Evolutionary conservation across 2,888 invertebrate species (phyloP).

Genomic region (Melanargia galathea): DNA sequence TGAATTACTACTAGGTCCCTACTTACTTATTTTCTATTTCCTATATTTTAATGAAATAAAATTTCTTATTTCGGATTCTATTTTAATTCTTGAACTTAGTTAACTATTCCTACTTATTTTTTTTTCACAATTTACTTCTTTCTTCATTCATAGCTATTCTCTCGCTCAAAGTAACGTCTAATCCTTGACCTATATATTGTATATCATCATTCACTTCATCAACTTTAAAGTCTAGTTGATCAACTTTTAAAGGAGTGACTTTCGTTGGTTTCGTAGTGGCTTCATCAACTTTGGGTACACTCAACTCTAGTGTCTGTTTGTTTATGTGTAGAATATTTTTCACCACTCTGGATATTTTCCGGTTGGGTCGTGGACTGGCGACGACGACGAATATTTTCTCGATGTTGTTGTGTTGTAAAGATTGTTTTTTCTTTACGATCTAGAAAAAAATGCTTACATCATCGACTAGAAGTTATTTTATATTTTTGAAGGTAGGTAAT

Average conservation of each 20-base stretch:
- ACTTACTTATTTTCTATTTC: not conserved
- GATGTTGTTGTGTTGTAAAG: constrained; percentile 56
- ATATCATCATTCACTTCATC: constrained; percentile 9
- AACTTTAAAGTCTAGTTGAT: constrained; percentile 42
- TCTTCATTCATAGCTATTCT: constrained; percentile 8
- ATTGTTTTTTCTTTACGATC: constrained; percentile 52
- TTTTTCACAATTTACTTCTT: constrained; percentile 1
- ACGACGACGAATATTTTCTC: constrained; percentile 71
- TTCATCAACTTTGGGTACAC: constrained; percentile 63
- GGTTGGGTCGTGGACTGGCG: constrained; percentile 61
- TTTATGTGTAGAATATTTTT: constrained; percentile 71
- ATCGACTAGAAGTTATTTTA: too few species aligned
- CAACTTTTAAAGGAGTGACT: constrained; percentile 66
- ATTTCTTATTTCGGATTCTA: not conserved
- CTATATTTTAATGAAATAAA: not conserved
- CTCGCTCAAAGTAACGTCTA: constrained; percentile 5
- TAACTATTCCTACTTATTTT: not conserved
- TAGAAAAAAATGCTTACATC: constrained; percentile 43
- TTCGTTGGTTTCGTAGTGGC: constrained; percentile 69
- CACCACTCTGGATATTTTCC: constrained; percentile 59
- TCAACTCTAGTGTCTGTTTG: constrained; percentile 66
- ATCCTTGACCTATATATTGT: not conserved
- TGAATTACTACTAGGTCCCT: not conserved
- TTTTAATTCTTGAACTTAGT: not conserved
- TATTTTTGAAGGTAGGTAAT: too few species aligned